Conservation (phyloP, 1,140 invertebrate genomes). For the Cotesia typhae region DNA sequence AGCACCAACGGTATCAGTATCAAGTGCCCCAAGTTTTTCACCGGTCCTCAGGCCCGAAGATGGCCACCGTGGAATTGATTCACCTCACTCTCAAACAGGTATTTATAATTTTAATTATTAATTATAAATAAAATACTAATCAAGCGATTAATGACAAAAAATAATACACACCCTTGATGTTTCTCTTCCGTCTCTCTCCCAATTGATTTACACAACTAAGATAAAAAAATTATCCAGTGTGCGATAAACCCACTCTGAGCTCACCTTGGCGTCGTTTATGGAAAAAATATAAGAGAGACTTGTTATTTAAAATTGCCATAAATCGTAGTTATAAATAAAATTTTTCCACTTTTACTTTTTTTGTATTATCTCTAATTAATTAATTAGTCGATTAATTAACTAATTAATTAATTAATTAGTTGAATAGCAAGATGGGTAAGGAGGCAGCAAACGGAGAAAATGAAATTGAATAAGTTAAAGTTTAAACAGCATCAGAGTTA, state of each 20-base stretch:
- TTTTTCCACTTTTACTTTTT: too few relatives aligned
- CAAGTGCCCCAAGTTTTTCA: constrained; percentile 62
- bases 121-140: too few relatives aligned
- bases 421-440: too few relatives aligned
- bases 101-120: constrained; percentile 28
- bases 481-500: too few relatives aligned
- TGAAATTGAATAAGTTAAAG: too few relatives aligned
- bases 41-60: constrained; percentile 64
- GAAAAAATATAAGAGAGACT: neutral
- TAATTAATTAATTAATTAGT: too few relatives aligned
- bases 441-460: too few relatives aligned
- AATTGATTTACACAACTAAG: constrained; percentile 4
- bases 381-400: too few relatives aligned
- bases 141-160: neutral
- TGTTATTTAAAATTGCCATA: too few relatives aligned
- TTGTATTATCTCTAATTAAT: too few relatives aligned
- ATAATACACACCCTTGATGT: constrained; percentile 4
- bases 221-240: constrained; percentile 57
- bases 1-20: constrained; percentile 62
- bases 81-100: constrained; percentile 65
- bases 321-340: too few relatives aligned
- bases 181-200: constrained; percentile 1
- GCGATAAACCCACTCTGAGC: constrained; percentile 64
- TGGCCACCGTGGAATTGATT: constrained; percentile 63
- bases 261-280: constrained; percentile 53